Base-by-base conservation (phyloP, 2,113 vertebrate species). In the Ammodytes dubius region DNA sequence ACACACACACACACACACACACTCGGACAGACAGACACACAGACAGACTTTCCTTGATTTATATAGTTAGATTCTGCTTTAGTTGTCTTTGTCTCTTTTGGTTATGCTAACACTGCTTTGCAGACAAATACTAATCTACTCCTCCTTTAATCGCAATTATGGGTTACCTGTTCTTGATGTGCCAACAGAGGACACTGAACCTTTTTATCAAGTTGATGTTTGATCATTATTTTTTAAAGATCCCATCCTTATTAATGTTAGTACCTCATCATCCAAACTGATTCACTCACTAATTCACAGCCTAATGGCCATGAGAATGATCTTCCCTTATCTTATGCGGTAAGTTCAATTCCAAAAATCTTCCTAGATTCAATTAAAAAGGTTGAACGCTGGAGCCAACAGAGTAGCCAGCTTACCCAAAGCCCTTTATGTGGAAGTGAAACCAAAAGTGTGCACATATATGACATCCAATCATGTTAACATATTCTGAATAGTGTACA, bases 231-330 rank as follows among this genome's bases (percentile, higher is more conserved):
- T 67, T 27, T 45, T 35, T 9, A 54, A 11, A 42, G 53, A 74
- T 56, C 35, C 40, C 42, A 15, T 27, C 83, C 83, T 72, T 35
- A 87, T 78, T 80, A 64, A 50, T 52, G 39, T 7, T 37, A 77
- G 88, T 74, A 74, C 81, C 49, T 66, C 65, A 79, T 87, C 74
- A 71, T 27, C 27, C 27, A 73, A 81, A 85, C 10, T 27, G 47
- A 73, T 63, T 89, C 58, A 52, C 56, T 82, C 77, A 60, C 71
- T 59, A 46, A 59, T 19, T 63, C 42, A 42, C 47, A 67, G 59
- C 66, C 66, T 9, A 19, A 59, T 37, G 27, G 66, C 39, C 27
- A 42, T 46, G 15, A 17, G 27, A 27, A 64, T 53, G 49, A n/a
- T 54, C 49, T 27, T 43, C 50, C 19, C 57, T 52, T 19, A 70